Evolutionary conservation across 1,140 invertebrate species (phyloP), one percentile per base, ranked within the genome.

Genomic region (Lepidostoma basale): DNA sequence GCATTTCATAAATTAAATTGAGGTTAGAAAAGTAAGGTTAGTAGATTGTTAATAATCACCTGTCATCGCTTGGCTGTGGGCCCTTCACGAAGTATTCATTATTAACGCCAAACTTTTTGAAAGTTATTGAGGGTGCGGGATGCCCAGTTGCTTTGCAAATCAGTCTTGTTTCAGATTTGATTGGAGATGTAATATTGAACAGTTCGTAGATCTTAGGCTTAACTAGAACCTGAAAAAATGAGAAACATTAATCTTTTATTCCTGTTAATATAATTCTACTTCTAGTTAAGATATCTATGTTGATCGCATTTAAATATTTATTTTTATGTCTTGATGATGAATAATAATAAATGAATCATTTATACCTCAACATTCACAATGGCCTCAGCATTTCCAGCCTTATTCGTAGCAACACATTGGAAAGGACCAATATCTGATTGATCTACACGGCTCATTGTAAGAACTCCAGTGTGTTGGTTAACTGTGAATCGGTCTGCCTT

Each of bases 151-250:
- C 89, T 72, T 88, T 88, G 76, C 94, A 96, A 3, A 86, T 85
- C 10, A 96, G 80, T 64, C 84, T 85, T 0, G 88, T 86, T 68
- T 89, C 85, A 10, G 85, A 82, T 25, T 81, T 85, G 62, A 89
- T 83, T 0, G 88, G 83, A 1, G 88, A 84, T 0, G 91, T 92
- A 0, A 87, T 83, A 76, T 96, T 95, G 18, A 86, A 77, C 54
- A 94, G 85, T 74, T 93, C 88, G 74, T 88, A 89, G 73, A 96
- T 89, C 75, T 88, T 88, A 0, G 94, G 93, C 74, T 90, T 92
- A 0, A 92, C 88, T 26, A 93, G 79, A 1, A 92, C 90, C 74
- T 85, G 83, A 42, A 79, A 60, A 36, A 49, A 64, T 47, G 6
- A 64, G 12, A 45, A 5, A 3, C 14, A 3, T 10, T 12, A 3